phyloP scores from a whole-genome alignment of 2,113 vertebrate genomes.

The Myocastor coypus region DNA sequence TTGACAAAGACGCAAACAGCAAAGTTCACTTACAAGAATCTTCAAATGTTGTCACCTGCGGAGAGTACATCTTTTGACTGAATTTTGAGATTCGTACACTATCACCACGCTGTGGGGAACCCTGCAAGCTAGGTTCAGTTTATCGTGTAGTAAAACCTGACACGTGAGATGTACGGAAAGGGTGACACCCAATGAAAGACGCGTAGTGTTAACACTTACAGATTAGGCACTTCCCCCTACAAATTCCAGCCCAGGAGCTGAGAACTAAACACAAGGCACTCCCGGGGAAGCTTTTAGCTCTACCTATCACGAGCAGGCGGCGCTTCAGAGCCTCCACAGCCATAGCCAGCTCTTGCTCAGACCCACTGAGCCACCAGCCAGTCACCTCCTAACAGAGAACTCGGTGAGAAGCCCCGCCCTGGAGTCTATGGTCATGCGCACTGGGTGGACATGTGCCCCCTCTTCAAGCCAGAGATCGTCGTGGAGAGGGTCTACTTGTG shows the following conservation, averaged over 20 bases:
- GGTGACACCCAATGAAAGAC: background rate
- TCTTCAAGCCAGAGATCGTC: background rate
- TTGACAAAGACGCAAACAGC: background rate
- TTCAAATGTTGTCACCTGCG: background rate
- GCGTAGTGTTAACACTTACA: background rate
- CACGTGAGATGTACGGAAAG: background rate
- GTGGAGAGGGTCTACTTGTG: background rate
- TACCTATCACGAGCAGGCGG: background rate
- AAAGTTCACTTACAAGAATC: slow-evolving; percentile 14
- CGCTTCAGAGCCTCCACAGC: background rate
- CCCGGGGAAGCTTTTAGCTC: background rate
- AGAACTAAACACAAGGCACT: background rate
- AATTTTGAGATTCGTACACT: slow-evolving; percentile 38
- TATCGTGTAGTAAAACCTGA: slow-evolving; percentile 9
- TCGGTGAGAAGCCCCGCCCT: background rate
- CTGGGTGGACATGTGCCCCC: background rate
- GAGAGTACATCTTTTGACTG: background rate
- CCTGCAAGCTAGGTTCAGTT: slow-evolving; percentile 12
- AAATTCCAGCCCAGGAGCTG: background rate
- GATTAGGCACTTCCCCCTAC: background rate
- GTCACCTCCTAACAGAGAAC: background rate
- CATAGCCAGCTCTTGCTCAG: background rate
- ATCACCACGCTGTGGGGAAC: background rate
- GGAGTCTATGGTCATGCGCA: background rate
- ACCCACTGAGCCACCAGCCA: background rate